Conservation (phyloP, 2,797 vertebrate species). For the Myioborus miniatus region DNA sequence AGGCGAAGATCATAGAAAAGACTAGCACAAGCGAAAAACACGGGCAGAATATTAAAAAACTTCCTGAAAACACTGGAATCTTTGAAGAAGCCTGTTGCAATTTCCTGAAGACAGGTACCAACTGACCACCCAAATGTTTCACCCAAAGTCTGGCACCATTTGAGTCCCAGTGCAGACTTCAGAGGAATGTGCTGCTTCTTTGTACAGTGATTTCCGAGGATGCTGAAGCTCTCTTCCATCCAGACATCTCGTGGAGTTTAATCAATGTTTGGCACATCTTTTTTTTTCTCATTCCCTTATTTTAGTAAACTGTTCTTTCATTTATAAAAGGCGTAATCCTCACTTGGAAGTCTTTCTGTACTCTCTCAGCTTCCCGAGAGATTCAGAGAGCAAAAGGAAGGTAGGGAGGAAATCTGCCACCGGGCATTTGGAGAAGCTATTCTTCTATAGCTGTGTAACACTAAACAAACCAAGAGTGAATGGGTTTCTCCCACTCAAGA, state of each 20-base stretch:
- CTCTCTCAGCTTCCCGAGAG: not conserved
- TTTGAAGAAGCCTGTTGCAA: not conserved
- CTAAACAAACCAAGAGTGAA: too few relatives aligned
- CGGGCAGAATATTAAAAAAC: not conserved
- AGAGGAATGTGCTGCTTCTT: not conserved
- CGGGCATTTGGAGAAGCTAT: fast-evolving
- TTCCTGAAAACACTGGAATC: not conserved
- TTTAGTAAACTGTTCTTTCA: not conserved
- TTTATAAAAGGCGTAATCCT: not conserved
- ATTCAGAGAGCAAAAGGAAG: not conserved
- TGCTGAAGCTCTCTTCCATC: not conserved
- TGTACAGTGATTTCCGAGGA: fast-evolving
- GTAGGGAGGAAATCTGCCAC: not conserved
- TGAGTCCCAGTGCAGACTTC: not conserved
- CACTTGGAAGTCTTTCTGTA: too few relatives aligned
- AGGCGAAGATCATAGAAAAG: not conserved
- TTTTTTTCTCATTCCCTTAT: not conserved
- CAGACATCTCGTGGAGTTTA: not conserved
- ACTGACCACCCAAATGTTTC: not conserved
- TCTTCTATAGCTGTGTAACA: fast-evolving
- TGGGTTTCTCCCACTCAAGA: not conserved
- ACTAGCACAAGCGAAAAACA: not conserved
- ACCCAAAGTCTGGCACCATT: fast-evolving
- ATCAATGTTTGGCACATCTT: not conserved
- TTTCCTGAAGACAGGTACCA: fast-evolving